Percentiles rank a stretch among this genome's conserved stretches.
Evolutionary conservation across 1,140 invertebrate genomes (phyloP).

Genomic region (Holotrichia oblita): DNA sequence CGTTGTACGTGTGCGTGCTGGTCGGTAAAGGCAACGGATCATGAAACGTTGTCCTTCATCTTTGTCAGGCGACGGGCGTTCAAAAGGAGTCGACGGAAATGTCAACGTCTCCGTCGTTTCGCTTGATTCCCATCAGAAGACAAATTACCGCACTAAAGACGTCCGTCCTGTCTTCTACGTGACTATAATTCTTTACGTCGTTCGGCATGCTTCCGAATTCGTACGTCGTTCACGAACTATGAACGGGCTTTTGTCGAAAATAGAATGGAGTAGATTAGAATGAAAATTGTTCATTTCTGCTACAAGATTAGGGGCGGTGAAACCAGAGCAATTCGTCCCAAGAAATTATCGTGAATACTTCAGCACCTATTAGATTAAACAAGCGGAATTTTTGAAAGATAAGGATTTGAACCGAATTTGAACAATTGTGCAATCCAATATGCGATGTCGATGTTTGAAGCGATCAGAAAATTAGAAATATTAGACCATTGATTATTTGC

Average conservation of each 20-base stretch:
- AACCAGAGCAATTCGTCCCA: neutral
- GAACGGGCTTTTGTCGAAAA: neutral
- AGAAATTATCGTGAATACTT: no score
- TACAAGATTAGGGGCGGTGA: neutral
- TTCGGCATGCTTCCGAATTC: neutral
- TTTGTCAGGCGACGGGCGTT: neutral
- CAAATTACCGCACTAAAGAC: conserved; percentile 16
- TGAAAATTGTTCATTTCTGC: neutral
- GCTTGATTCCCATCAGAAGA: conserved; percentile 10
- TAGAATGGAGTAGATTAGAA: neutral
- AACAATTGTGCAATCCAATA: no score
- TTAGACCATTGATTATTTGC: no score
- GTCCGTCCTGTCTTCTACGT: conserved; percentile 1
- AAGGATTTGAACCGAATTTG: no score
- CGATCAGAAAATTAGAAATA: no score
- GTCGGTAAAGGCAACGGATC: neutral
- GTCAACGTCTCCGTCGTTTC: conserved; percentile 14
- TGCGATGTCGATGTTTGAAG: no score
- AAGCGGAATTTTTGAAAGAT: no score
- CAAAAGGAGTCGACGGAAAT: conserved; percentile 16
- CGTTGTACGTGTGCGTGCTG: neutral
- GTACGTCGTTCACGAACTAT: neutral
- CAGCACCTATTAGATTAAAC: no score
- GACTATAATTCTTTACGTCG: conserved; percentile 17
- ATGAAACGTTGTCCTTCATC: neutral